Conservation (phyloP, 2,888 invertebrate species). For the Lissocephala sabroskyi region DNA sequence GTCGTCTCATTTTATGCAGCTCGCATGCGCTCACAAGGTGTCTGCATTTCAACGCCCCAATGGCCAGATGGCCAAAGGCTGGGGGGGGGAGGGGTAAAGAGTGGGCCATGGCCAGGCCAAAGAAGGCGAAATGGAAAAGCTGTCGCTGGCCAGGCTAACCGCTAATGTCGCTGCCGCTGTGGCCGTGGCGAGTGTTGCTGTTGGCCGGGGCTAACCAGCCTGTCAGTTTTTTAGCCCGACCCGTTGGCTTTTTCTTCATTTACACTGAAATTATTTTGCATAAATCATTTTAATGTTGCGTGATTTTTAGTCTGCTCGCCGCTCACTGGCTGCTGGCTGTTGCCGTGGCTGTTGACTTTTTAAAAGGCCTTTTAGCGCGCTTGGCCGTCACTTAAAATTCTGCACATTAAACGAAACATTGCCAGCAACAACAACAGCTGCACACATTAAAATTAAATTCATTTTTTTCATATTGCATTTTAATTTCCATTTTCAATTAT, state of each 20-base stretch:
- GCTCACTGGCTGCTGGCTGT: not conserved
- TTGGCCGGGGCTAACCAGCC: constrained; percentile 4
- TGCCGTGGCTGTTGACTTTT: constrained; percentile 2
- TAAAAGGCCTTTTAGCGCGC: constrained; percentile 51
- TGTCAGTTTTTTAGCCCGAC: constrained; percentile 15
- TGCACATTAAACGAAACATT: constrained; percentile 46
- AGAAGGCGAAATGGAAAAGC: not conserved
- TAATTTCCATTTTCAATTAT: no score
- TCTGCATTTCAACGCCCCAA: constrained; percentile 54
- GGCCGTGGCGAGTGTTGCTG: not conserved
- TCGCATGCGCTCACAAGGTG: constrained; percentile 51
- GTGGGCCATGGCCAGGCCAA: not conserved
- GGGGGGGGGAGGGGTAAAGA: not conserved
- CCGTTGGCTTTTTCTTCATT: constrained; percentile 52
- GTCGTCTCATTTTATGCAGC: constrained; percentile 6
- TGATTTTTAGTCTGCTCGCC: constrained; percentile 40
- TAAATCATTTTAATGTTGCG: constrained; percentile 63
- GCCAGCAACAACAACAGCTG: constrained; percentile 11
- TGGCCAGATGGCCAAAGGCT: constrained; percentile 7
- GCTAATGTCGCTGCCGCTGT: constrained; percentile 28
- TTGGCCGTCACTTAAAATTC: constrained; percentile 59
- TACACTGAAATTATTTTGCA: constrained; percentile 58
- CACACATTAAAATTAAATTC: not conserved
- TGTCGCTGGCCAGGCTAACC: constrained; percentile 18
- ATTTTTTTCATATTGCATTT: no score